These are phyloP conservation scores for Pyrgilauda ruficollis DNA, from an alignment of 2,113 vertebrate species.

Conservation along the genomic window DNA sequence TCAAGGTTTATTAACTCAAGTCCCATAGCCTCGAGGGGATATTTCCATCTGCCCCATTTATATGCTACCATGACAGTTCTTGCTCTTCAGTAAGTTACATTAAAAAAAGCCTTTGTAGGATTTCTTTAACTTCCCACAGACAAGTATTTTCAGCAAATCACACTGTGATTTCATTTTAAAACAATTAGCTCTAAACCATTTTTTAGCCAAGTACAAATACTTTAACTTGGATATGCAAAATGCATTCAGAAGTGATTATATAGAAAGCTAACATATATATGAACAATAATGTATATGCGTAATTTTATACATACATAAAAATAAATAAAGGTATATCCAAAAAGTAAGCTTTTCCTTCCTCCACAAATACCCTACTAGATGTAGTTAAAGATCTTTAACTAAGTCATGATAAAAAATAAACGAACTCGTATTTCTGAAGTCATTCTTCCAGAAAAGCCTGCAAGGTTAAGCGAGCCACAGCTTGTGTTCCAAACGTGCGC, in stretches of 20 bases:
- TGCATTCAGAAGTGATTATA: background rate
- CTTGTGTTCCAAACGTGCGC: background rate
- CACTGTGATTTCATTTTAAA: background rate
- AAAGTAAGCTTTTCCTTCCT: background rate
- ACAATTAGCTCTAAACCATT: background rate
- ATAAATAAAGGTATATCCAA: background rate
- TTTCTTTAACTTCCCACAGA: background rate
- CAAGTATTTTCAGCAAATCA: background rate
- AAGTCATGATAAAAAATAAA: background rate
- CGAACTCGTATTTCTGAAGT: background rate
- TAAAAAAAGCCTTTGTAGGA: background rate
- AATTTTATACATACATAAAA: background rate
- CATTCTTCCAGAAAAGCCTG: constrained; percentile 8
- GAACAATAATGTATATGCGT: background rate
- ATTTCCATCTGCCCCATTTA: constrained; percentile 47
- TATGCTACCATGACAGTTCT: constrained; percentile 3
- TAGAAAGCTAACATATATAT: background rate
- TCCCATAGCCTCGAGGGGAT: constrained; percentile 4
- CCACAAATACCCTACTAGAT: background rate
- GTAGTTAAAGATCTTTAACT: background rate
- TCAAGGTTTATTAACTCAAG: constrained; percentile 66
- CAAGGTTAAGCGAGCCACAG: background rate
- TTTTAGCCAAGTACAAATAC: background rate
- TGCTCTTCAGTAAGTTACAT: background rate
- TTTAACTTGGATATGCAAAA: background rate